Evolutionary conservation across 2,888 invertebrate genomes (phyloP).

Genomic region (Oxystoma pomonae): DNA sequence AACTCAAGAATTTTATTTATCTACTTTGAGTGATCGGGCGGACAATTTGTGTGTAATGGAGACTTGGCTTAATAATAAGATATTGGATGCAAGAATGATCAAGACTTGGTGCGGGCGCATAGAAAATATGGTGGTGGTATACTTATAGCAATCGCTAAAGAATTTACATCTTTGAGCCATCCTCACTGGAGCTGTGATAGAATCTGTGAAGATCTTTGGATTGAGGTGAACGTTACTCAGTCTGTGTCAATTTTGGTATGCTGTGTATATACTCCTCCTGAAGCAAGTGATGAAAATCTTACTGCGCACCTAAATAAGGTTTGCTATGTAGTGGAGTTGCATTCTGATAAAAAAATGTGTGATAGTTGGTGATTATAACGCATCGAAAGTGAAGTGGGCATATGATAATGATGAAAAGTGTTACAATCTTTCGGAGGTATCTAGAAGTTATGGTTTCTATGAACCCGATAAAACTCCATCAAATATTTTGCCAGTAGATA

Average conservation of each 20-base stretch:
- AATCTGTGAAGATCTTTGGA: conserved; percentile 1
- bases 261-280: conserved; percentile 4
- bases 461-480: too few relatives aligned
- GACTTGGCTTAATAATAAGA: too few relatives aligned
- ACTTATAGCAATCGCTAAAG: neutral
- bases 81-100: too few relatives aligned
- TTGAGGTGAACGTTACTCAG: neutral
- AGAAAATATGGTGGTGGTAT: conserved; percentile 1
- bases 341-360: neutral
- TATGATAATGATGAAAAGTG: neutral
- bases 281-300: conserved; percentile 1
- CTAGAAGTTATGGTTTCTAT: neutral
- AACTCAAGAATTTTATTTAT: too few relatives aligned
- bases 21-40: too few relatives aligned
- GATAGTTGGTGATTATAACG: neutral
- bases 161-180: neutral
- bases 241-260: neutral
- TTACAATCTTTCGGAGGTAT: neutral
- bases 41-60: too few relatives aligned
- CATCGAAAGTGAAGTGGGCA: neutral
- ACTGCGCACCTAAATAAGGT: conserved; percentile 2
- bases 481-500: too few relatives aligned
- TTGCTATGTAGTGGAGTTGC: neutral
- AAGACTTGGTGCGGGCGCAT: neutral
- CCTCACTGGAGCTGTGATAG: conserved; percentile 3